A percentile compares a stretch with the other conserved stretches of the same genome.
These are phyloP conservation scores for Coregonus clupeaformis DNA, from an alignment of 2,113 vertebrate species.

Conservation along the genomic window DNA sequence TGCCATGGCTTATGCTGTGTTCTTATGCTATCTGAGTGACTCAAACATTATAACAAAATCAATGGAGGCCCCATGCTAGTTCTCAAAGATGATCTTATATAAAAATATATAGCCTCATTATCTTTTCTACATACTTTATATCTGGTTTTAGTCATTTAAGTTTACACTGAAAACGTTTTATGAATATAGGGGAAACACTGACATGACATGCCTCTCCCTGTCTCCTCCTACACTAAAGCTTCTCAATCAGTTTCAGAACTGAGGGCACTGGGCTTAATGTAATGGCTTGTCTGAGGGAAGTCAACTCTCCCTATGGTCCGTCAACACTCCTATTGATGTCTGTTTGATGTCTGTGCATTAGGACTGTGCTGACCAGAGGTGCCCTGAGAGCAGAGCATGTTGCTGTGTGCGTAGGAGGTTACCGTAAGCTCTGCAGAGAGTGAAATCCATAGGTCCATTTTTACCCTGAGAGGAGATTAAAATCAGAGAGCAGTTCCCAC, in stretches of 20 bases:
- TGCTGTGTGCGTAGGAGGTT: conserved; percentile 11
- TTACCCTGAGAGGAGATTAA: conserved; percentile 30
- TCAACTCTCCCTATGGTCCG: background rate
- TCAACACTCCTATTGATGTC: background rate
- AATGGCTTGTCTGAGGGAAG: background rate
- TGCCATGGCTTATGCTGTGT: too few relatives aligned
- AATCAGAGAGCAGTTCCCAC: conserved; percentile 36
- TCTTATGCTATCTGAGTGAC: too few relatives aligned
- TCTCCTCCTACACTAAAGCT: background rate
- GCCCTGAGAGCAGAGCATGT: conserved; percentile 5
- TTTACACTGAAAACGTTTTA: background rate
- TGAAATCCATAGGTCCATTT: conserved; percentile 24
- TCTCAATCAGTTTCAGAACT: too few relatives aligned
- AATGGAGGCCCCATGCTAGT: too few relatives aligned
- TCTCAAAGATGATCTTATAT: too few relatives aligned
- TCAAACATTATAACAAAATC: too few relatives aligned
- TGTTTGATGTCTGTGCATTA: conserved; percentile 11
- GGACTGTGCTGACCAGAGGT: background rate
- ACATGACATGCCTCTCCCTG: conserved; percentile 35
- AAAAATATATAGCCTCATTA: too few relatives aligned
- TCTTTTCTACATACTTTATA: too few relatives aligned
- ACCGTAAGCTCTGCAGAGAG: conserved; percentile 13
- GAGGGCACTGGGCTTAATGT: background rate
- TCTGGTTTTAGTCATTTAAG: too few relatives aligned
- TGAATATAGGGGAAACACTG: too few relatives aligned